Evolutionary conservation across 2,113 vertebrate genomes (phyloP).

Genomic region (Sebastes fasciatus): DNA sequence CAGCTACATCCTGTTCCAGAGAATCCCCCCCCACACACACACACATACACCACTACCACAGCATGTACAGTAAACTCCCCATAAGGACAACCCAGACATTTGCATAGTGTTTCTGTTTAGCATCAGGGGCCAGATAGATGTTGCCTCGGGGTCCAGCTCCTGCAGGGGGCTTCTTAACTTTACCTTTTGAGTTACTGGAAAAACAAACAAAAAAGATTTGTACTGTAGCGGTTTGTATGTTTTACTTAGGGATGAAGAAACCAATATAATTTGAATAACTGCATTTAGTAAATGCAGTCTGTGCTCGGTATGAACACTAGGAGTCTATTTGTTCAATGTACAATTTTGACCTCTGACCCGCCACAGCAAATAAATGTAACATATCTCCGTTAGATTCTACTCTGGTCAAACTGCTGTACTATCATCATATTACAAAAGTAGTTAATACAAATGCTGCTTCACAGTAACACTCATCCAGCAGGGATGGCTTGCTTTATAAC

Average conservation of each 20-base stretch:
- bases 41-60: conserved; percentile 31
- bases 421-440: not conserved
- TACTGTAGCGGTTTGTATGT: not conserved
- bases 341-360: not conserved
- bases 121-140: not conserved
- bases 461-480: not conserved
- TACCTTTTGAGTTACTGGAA: not conserved
- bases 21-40: conserved; percentile 16
- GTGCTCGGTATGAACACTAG: not conserved
- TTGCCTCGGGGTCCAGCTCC: not conserved
- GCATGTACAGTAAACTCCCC: conserved; percentile 35
- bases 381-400: not conserved
- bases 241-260: not conserved
- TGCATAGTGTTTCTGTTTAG: conserved; percentile 12
- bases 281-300: not conserved
- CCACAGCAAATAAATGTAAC: not conserved
- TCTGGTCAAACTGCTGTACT: not conserved
- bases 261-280: not conserved
- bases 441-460: not conserved
- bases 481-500: not conserved
- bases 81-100: conserved; percentile 24
- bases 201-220: not conserved
- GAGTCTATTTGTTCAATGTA: not conserved
- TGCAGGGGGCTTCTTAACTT: not conserved
- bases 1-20: conserved; percentile 76